Conservation (phyloP, 2,888 invertebrate genomes). For the Trimorus sp. region DNA sequence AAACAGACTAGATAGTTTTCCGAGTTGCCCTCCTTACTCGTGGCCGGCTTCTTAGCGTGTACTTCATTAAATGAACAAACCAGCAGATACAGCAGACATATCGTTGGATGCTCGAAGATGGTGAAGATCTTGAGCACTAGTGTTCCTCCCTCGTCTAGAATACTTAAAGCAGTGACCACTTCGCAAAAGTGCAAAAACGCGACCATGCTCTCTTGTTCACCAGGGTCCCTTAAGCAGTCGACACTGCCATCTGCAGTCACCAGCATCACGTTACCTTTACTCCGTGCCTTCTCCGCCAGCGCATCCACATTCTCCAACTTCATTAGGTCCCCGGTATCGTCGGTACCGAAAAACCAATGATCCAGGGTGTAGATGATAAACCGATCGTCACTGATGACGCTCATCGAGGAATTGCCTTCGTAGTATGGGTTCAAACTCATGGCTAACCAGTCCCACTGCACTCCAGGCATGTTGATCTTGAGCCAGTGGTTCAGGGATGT, state of each 20-base stretch:
- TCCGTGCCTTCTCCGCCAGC: conserved; percentile 83
- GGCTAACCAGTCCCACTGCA: conserved; percentile 93
- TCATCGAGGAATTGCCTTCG: conserved; percentile 89
- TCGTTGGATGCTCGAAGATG: conserved; percentile 91
- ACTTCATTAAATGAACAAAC: conserved; percentile 89
- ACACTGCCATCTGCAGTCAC: conserved; percentile 98
- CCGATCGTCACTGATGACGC: conserved; percentile 92
- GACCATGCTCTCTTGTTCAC: conserved; percentile 92
- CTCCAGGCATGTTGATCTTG: conserved; percentile 83
- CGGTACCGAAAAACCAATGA: conserved; percentile 93
- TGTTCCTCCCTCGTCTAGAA: conserved; percentile 88
- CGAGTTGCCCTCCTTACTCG: conserved; percentile 97
- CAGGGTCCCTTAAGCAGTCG: conserved; percentile 92
- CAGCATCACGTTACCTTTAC: conserved; percentile 84
- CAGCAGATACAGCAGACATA: conserved; percentile 90
- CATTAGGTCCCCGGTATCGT: conserved; percentile 93
- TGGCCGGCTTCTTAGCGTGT: conserved; percentile 92
- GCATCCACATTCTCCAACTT: conserved; percentile 86
- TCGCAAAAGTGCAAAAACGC: conserved; percentile 92
- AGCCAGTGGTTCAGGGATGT: conserved; percentile 94
- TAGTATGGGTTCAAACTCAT: conserved; percentile 95
- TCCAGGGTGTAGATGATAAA: conserved; percentile 89
- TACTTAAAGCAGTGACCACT: conserved; percentile 88
- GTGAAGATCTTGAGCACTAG: conserved; percentile 96
- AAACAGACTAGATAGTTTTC: conserved; percentile 93